phyloP scores from a whole-genome alignment of 2,797 vertebrate species.

The Xenopus petersii region DNA sequence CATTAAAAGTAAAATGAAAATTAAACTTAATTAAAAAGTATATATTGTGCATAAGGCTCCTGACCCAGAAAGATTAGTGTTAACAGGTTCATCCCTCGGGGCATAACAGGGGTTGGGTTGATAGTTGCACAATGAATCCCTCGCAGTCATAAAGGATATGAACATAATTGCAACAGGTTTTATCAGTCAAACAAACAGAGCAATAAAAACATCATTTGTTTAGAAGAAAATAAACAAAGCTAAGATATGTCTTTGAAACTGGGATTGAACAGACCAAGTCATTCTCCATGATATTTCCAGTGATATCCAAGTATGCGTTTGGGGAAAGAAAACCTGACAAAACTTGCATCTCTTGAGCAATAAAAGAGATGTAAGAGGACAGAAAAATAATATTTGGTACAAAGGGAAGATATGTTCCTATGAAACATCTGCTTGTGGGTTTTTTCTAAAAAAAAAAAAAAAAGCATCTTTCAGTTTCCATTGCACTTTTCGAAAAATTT shows the following conservation, averaged over 20 bases:
- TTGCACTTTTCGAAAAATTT: neutral
- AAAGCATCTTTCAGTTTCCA: conserved; percentile 20
- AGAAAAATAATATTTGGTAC: conserved; percentile 29
- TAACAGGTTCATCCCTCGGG: too few species aligned
- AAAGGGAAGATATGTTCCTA: conserved; percentile 30
- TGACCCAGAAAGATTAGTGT: too few species aligned
- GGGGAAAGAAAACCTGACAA: conserved; percentile 5
- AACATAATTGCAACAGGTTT: neutral
- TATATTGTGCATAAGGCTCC: too few species aligned
- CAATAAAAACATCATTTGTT: neutral
- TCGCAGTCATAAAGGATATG: neutral
- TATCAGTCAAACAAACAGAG: neutral
- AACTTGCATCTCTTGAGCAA: conserved; percentile 35
- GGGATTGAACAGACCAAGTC: neutral
- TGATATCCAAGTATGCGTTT: conserved; percentile 9
- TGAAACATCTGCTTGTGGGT: conserved; percentile 20
- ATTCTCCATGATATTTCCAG: conserved; percentile 5
- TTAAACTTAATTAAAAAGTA: too few species aligned
- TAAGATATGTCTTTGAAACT: neutral
- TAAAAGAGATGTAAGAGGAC: conserved; percentile 16
- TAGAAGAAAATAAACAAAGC: neutral
- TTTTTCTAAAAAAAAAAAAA: neutral
- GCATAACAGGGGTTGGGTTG: too few species aligned
- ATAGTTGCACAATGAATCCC: too few species aligned
- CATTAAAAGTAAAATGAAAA: too few species aligned